phyloP scores from a whole-genome alignment of 2,888 invertebrate genomes.

The Flexamia atlantica region DNA sequence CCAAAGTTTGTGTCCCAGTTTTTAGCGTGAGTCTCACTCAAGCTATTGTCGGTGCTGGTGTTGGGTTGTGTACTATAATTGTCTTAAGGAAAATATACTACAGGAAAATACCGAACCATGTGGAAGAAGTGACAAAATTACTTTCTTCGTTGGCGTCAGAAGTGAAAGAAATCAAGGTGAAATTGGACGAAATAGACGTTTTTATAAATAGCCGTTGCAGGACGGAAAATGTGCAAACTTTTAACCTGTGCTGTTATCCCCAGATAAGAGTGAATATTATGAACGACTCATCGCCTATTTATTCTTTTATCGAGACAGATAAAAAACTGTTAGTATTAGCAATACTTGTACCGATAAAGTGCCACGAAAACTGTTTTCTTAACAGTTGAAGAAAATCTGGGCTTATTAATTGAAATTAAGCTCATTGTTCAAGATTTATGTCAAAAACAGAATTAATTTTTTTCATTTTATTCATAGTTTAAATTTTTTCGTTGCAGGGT shows the following conservation, averaged over 20 bases:
- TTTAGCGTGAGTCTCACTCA: not conserved
- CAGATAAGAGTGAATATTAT: not conserved
- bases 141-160: not conserved
- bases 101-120: not conserved
- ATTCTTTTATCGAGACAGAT: not conserved
- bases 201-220: not conserved
- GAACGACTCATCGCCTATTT: not conserved
- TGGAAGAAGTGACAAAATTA: not conserved
- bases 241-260: not conserved
- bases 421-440: no score
- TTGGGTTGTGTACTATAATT: not conserved
- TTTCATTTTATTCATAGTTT: no score
- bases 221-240: not conserved
- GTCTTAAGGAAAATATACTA: not conserved
- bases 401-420: no score
- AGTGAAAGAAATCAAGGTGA: not conserved
- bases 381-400: no score
- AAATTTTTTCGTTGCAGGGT: no score
- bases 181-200: not conserved
- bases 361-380: no score
- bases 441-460: no score
- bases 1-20: not conserved
- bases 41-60: not conserved
- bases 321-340: no score
- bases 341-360: no score